Evolutionary conservation across 2,888 invertebrate genomes (phyloP), one percentile per base, ranked within the genome.

Genomic region (Phytoseiulus persimilis): DNA sequence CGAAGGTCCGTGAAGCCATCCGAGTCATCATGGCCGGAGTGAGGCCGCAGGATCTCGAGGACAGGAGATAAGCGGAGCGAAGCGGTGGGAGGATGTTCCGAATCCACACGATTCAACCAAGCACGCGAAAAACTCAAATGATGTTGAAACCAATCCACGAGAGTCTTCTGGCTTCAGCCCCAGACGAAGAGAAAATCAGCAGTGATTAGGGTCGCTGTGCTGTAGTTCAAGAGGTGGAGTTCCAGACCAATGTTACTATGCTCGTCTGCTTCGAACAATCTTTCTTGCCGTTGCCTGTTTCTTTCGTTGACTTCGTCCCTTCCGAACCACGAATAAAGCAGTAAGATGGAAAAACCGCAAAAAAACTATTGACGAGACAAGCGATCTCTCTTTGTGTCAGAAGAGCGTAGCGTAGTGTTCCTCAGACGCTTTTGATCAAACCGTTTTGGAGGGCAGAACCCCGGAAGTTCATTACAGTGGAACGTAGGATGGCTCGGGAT

Each of bases 21-120:
- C 87, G 87, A 32, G 45, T 87, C 39, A 87, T 87, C 18, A 33
- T 87, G 28, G 83, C 32, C 28, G 32, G 32, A 32, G 87, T 28
- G n/a, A 33, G 87, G 11, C 39, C 87, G 39, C 87, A 39, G 6
- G 87, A 87, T 31, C 87, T 87, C 14, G 87, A 87, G 28, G 87
- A 87, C 87, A 87, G 87, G 87, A 87, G 87, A 87, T 87, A 87
- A 87, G 87, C 65, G 65, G 28, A 65, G 65, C n/a, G n/a, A n/a
- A n/a, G n/a, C n/a, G n/a, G n/a, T 23, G 28, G 28, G 1, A 23
- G 65, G 18, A 65, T 23, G 23, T 65, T 65, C 18, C 65, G 18
- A 65, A 28, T 14, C 14, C 11, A 65, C 23, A 65, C 2, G 28
- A 14, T 23, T 65, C 65, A 65, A 65, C 28, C 5, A 65, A n/a